Evolutionary conservation across 1,140 invertebrate species (phyloP), one percentile per base, ranked within the genome.

Genomic region (Drosophila parvula): DNA sequence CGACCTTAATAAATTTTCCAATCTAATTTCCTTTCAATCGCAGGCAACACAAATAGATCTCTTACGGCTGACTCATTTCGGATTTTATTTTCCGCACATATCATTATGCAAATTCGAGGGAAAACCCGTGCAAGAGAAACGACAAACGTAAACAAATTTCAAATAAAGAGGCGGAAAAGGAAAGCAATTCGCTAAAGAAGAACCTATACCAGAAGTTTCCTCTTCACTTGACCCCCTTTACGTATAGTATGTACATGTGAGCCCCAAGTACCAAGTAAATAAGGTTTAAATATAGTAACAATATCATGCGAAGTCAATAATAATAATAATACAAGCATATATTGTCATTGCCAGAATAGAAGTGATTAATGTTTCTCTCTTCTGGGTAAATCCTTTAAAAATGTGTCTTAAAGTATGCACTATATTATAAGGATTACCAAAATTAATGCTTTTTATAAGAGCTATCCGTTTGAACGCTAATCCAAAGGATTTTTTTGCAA

Each of bases 41-140:
- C 11, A 53, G 9, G 16, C 32, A 22, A 22, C 50, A 53, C 50
- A 51, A 27, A 51, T 51, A 53, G 10, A 51, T 50, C 16, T 60
- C 30, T 48, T 18, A 18, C 34, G 36, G 11, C 38, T 58, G 36
- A 9, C 38, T 58, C 27, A 62, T 62, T 59, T 51, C 28, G 58
- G 18, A 53, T 53, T 53, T 36, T 14, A 27, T 51, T 53, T 36
- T n/a, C 45, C 44, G 14, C 38, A 60, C 38, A 58, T 36, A 59
- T 30, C 41, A 74, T 74, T 76, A 74, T 74, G 60, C 51, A 76
- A 65, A 75, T 74, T 41, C n/a, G n/a, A n/a, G n/a, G 30, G n/a
- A 44, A 53, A 67, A 69, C 18, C 28, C 53, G 48, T 40, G 10
- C 7, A 50, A 36, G 30, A 28, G 48, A 36, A 65, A 44, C 53